Evolutionary conservation across 2,797 vertebrate species (phyloP).

Genomic region (Characodon lateralis): DNA sequence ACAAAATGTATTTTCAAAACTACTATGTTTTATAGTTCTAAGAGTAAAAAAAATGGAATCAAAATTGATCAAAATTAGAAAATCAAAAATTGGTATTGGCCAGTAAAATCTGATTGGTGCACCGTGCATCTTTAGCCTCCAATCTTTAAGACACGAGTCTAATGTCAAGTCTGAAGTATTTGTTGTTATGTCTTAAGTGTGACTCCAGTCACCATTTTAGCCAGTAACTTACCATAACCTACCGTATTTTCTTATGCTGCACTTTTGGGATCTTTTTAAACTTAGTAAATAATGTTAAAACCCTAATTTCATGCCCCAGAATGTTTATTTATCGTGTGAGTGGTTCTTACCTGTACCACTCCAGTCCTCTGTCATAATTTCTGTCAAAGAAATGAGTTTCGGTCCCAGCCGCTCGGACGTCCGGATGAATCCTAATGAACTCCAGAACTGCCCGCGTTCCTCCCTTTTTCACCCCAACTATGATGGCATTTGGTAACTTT

Average conservation of each 20-base stretch:
- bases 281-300: background rate
- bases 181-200: background rate
- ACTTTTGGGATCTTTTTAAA: too few species aligned
- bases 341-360: conserved; percentile 90
- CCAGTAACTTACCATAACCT: too few species aligned
- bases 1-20: background rate
- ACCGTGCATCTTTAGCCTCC: background rate
- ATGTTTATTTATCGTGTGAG: background rate
- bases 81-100: background rate
- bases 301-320: background rate
- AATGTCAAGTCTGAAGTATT: background rate
- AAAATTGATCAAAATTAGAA: background rate
- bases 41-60: background rate
- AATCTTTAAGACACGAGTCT: background rate
- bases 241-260: background rate
- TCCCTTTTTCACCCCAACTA: conserved; percentile 92
- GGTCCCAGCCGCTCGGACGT: conserved; percentile 89
- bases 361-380: conserved; percentile 88
- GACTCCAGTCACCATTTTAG: too few species aligned
- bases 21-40: background rate
- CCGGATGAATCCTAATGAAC: conserved; percentile 90
- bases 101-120: too few species aligned
- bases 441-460: conserved; percentile 91
- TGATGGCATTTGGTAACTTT: conserved; percentile 89
- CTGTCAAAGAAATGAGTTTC: conserved; percentile 94